Percentiles rank a stretch among this genome's conserved stretches.
phyloP scores from a whole-genome alignment of 2,113 vertebrate genomes.

The Oophaga pumilio region DNA sequence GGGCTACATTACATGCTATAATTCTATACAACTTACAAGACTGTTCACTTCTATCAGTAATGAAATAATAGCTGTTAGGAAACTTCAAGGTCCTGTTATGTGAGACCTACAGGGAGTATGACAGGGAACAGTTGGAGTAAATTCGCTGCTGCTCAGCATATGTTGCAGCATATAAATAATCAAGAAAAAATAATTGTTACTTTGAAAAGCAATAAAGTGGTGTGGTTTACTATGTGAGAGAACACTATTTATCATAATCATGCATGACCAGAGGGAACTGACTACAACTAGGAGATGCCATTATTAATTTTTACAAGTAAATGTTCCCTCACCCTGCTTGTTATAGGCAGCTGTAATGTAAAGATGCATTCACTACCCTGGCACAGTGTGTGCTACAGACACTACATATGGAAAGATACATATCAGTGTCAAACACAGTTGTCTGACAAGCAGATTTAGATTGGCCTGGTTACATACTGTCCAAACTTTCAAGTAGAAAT shows the following conservation, averaged over 20 bases:
- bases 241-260: slow-evolving; percentile 22
- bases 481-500: background rate
- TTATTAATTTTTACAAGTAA: background rate
- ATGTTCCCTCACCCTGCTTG: background rate
- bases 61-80: background rate
- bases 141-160: slow-evolving; percentile 40
- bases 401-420: slow-evolving; percentile 12
- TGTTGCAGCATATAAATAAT: slow-evolving; percentile 43
- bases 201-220: slow-evolving; percentile 10
- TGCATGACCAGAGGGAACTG: slow-evolving; percentile 7
- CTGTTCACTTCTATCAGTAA: background rate
- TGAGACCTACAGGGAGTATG: background rate
- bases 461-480: background rate
- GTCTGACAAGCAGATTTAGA: background rate
- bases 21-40: background rate
- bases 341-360: slow-evolving; percentile 5
- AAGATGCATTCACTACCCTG: slow-evolving; percentile 19
- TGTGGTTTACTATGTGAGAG: slow-evolving; percentile 22
- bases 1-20: background rate
- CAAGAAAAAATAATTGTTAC: slow-evolving; percentile 36
- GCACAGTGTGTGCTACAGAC: slow-evolving; percentile 14
- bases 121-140: slow-evolving; percentile 5
- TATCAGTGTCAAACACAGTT: background rate
- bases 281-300: background rate
- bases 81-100: background rate